Evolutionary conservation across 2,888 invertebrate species (phyloP).

Genomic region (Dasypolia templi): DNA sequence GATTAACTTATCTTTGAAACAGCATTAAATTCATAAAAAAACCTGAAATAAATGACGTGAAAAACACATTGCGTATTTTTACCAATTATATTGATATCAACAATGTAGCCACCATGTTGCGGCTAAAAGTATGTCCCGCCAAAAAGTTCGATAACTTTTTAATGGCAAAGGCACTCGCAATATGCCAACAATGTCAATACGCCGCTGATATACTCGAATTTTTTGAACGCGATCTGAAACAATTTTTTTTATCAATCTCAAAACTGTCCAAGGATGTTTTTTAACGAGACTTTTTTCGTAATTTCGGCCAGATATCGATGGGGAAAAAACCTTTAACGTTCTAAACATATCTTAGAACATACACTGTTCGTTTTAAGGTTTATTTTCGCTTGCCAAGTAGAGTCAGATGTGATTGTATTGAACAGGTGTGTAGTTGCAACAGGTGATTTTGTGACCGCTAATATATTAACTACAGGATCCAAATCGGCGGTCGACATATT

Average conservation of each 20-base stretch:
- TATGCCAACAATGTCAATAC: slow-evolving; percentile 59
- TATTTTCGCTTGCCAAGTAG: slow-evolving; percentile 61
- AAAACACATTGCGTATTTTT: slow-evolving; percentile 32
- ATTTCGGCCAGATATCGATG: slow-evolving; percentile 78
- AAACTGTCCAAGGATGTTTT: slow-evolving; percentile 76
- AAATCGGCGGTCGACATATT: slow-evolving; percentile 85
- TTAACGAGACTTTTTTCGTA: slow-evolving; percentile 72
- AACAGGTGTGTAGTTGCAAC: slow-evolving; percentile 87
- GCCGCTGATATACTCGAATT: slow-evolving; percentile 54
- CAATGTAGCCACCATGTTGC: slow-evolving; percentile 27
- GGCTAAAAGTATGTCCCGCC: slow-evolving; percentile 42
- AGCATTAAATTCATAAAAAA: slow-evolving; percentile 27
- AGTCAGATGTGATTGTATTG: slow-evolving; percentile 88
- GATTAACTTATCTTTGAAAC: slow-evolving; percentile 36
- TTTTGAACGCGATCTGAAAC: slow-evolving; percentile 61
- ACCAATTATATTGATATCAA: neutral
- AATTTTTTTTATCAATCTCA: slow-evolving; percentile 71
- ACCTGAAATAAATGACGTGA: slow-evolving; percentile 14
- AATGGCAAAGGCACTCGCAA: slow-evolving; percentile 53
- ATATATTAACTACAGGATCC: slow-evolving; percentile 86
- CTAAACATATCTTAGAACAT: slow-evolving; percentile 61
- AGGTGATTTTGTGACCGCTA: slow-evolving; percentile 89
- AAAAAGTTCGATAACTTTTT: slow-evolving; percentile 59
- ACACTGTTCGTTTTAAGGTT: slow-evolving; percentile 9
- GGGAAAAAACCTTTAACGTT: slow-evolving; percentile 67